Base-by-base conservation (phyloP, 2,113 vertebrate genomes). In the Brienomyrus longianalis region DNA sequence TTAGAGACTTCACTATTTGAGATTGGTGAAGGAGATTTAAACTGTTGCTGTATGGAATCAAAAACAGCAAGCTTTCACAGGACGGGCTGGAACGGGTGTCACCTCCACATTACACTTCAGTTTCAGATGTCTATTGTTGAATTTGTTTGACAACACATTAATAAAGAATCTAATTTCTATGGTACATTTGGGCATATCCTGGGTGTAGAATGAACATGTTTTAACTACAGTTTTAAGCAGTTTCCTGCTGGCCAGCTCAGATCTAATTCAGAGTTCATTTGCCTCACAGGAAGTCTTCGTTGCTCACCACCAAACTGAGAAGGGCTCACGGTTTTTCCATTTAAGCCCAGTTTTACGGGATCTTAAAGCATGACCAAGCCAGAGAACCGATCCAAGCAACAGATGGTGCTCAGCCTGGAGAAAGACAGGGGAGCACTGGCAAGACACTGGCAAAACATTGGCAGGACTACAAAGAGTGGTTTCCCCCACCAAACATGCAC, bases 391-490 rank as follows among this genome's bases (percentile, higher is more conserved):
- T 83, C 56, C 92, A 93, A 27, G 80, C 89, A 62, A 85, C 80
- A 62, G 66, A 84, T n/a, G 70, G 87, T n/a, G 89, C 56, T 87
- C 83, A 89, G 85, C 85, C 85, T 54, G 88, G 59, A 90, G 90
- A 85, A 89, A 83, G 66, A 83, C 85, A 91, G 31, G 80, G 51
- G 59, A 91, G 87, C 70, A 85, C 87, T 91, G 91, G 91, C 91
- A 92, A 90, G 90, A 91, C 90, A 90, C 84, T 90, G 90, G 93
- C 91, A 89, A 90, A 77, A 91, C 91, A 59, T 92, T 96, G 95
- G 95, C 95, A 92, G n/a, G 86, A 85, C 92, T 94, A 93, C 94
- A 96, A 93, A 95, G 94, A 93, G 91, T 91, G 84, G 54, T 85
- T 90, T 91, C 89, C 50, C 19, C 88, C 51, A 92, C 92, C 92